Percentiles rank a stretch among this genome's conserved stretches.
These are phyloP conservation scores for Felis catus DNA, from an alignment of 2,113 vertebrate species.

Conservation along the genomic window DNA sequence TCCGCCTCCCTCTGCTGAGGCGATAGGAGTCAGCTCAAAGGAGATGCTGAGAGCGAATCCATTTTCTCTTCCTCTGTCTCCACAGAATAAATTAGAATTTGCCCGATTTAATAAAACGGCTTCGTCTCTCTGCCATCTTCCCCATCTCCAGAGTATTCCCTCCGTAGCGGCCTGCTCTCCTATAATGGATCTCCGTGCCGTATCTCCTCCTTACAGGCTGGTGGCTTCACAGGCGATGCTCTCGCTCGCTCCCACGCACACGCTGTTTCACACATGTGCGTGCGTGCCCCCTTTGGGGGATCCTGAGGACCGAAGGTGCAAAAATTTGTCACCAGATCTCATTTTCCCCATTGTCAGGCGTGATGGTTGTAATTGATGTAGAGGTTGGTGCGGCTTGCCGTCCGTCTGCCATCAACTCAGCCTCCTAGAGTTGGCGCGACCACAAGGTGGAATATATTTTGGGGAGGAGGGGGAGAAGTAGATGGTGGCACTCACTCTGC, in stretches of 20 bases:
- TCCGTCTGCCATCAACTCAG: conserved; percentile 90
- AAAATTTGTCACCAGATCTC: conserved; percentile 72
- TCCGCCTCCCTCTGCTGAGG: conserved; percentile 54
- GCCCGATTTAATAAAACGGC: conserved; percentile 98
- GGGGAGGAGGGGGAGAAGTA: conserved; percentile 60
- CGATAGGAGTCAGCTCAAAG: conserved; percentile 76
- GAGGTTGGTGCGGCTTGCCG: conserved; percentile 92
- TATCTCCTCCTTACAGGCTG: neutral
- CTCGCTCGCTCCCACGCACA: neutral
- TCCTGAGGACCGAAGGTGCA: conserved; percentile 2
- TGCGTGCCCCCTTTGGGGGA: neutral
- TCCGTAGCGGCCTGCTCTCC: conserved; percentile 67
- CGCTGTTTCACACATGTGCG: neutral
- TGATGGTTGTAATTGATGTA: conserved; percentile 92
- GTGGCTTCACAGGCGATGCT: neutral
- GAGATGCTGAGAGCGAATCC: conserved; percentile 80
- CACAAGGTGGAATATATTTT: conserved; percentile 86
- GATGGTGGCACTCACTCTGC: conserved; percentile 5
- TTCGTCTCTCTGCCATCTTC: conserved; percentile 87
- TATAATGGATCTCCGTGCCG: neutral
- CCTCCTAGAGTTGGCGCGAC: conserved; percentile 88
- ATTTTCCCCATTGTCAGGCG: conserved; percentile 89
- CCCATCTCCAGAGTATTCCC: conserved; percentile 85
- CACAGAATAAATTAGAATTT: conserved; percentile 87
- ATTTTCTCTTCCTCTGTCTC: conserved; percentile 83